A percentile compares a stretch with the other conserved stretches of the same genome.
Conservation (phyloP, 2,113 vertebrate species). For the Vimba vimba region DNA sequence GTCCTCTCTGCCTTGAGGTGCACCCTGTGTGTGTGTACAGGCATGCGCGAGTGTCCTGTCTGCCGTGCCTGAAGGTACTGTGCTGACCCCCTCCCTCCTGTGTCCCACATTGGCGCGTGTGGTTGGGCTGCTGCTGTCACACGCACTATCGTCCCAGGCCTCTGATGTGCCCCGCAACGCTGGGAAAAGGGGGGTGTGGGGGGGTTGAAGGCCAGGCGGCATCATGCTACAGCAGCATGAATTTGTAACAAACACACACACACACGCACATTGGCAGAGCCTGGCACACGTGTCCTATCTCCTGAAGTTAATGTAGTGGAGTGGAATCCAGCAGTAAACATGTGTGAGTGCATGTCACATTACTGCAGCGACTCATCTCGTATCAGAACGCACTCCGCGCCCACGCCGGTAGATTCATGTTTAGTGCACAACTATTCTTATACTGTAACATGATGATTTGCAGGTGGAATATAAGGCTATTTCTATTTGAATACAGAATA, state of each 20-base stretch:
- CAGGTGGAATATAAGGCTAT: neutral
- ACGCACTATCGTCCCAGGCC: constrained; percentile 65
- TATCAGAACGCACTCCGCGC: neutral
- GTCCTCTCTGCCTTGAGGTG: constrained; percentile 62
- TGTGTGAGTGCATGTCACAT: constrained; percentile 31
- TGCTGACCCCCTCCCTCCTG: constrained; percentile 41
- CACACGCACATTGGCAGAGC: constrained; percentile 18
- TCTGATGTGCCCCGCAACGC: constrained; percentile 71
- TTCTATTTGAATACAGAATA: too few species aligned
- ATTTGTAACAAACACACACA: constrained; percentile 43
- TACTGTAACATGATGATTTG: neutral
- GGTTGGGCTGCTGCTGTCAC: constrained; percentile 67
- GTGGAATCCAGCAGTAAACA: constrained; percentile 44
- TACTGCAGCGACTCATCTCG: neutral
- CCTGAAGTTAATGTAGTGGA: constrained; percentile 50
- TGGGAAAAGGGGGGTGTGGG: constrained; percentile 35
- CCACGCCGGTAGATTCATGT: neutral
- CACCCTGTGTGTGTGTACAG: constrained; percentile 7
- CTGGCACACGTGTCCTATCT: constrained; percentile 53
- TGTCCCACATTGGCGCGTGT: constrained; percentile 58
- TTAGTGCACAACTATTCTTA: neutral
- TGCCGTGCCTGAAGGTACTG: constrained; percentile 65
- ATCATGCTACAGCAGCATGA: constrained; percentile 49
- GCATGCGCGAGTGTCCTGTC: constrained; percentile 58
- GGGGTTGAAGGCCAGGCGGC: constrained; percentile 35